Evolutionary conservation across 2,797 vertebrate species (phyloP).

Genomic region (Gila robusta): DNA sequence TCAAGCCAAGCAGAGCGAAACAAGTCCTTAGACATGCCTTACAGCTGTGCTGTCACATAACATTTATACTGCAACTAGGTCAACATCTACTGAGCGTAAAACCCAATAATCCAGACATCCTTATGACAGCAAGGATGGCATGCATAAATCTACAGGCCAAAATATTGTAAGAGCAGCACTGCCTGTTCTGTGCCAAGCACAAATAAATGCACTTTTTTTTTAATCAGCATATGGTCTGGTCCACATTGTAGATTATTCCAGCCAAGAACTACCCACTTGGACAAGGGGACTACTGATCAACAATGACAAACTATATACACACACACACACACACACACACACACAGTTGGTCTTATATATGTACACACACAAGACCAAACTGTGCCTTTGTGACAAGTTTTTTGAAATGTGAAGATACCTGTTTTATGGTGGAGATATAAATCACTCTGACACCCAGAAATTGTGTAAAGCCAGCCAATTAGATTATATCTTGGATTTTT

Average conservation of each 20-base stretch:
- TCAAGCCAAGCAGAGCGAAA: constrained; percentile 35
- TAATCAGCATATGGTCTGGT: neutral
- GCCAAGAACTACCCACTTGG: constrained; percentile 32
- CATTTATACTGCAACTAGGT: constrained; percentile 64
- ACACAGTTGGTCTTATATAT: neutral
- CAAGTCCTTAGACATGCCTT: constrained; percentile 43
- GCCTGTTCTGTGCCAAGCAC: neutral
- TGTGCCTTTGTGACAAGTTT: too few species aligned
- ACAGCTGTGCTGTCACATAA: constrained; percentile 54
- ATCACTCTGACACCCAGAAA: neutral
- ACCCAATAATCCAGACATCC: constrained; percentile 36
- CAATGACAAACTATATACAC: neutral
- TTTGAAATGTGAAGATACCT: neutral
- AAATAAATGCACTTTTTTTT: constrained; percentile 11
- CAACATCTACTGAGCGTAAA: constrained; percentile 53
- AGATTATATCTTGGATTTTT: neutral
- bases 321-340: neutral
- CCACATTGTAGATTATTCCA: constrained; percentile 23
- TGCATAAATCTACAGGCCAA: constrained; percentile 9
- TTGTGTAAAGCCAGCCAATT: neutral
- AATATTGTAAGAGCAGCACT: neutral
- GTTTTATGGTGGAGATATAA: neutral
- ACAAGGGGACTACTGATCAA: neutral
- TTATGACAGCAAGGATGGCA: constrained; percentile 20
- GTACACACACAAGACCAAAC: too few species aligned